Conservation (phyloP, 2,797 vertebrate species). For the Glossophaga mutica region DNA sequence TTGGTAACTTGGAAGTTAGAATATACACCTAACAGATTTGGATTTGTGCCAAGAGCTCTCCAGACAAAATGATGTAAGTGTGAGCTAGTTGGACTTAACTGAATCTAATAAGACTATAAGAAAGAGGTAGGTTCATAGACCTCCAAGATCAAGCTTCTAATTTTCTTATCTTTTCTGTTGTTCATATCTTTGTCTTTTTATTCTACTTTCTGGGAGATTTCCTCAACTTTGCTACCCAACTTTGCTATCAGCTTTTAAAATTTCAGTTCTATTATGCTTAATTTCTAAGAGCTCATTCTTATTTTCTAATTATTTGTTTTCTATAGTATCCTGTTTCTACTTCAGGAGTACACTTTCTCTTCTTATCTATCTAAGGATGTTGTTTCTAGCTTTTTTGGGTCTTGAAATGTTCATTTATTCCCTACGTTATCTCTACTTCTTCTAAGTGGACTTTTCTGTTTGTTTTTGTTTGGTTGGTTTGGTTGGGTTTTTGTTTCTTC, state of each 20-base stretch:
- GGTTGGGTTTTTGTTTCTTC: neutral
- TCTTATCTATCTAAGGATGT: neutral
- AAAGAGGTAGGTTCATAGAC: neutral
- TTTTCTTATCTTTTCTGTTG: neutral
- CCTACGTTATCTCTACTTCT: neutral
- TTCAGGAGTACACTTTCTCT: neutral
- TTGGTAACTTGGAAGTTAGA: neutral
- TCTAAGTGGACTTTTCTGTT: neutral
- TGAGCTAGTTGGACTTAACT: neutral
- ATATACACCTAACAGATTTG: neutral
- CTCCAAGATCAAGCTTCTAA: neutral
- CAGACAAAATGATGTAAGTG: neutral
- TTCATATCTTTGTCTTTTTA: neutral
- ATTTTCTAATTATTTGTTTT: neutral
- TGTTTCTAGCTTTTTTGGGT: neutral
- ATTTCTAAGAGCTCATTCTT: neutral
- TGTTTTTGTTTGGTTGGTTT: neutral
- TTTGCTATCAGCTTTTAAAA: neutral
- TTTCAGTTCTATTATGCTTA: neutral
- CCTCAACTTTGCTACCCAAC: neutral
- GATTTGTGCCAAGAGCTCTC: neutral
- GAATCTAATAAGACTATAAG: neutral
- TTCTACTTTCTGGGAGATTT: neutral
- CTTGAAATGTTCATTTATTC: neutral
- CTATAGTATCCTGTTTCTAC: neutral